phyloP scores from a whole-genome alignment of 2,113 vertebrate species.

The Alexandromys fortis region DNA sequence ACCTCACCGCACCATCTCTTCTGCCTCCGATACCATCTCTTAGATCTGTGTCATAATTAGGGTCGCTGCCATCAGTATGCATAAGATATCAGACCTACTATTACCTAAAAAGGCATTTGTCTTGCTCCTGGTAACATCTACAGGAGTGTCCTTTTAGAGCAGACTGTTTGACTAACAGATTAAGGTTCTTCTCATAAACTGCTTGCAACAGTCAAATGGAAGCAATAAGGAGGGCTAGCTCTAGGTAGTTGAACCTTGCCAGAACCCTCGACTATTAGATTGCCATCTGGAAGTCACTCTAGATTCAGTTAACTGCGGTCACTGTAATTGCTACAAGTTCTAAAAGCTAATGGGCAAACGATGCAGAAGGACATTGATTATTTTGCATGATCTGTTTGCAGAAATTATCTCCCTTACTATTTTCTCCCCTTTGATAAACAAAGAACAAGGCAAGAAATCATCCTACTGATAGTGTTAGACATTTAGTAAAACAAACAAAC shows the following conservation, averaged over 20 bases:
- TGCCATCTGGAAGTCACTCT: not conserved
- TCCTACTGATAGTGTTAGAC: not conserved
- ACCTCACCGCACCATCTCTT: not conserved
- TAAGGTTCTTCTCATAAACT: not conserved
- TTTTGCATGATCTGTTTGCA: not conserved
- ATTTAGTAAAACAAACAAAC: constrained; percentile 6
- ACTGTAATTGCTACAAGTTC: not conserved
- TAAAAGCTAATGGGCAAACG: not conserved
- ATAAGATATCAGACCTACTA: not conserved
- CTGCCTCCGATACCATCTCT: not conserved
- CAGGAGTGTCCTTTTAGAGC: not conserved
- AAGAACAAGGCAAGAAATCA: not conserved
- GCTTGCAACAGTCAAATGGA: not conserved
- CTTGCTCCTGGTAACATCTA: not conserved
- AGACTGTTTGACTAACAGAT: not conserved
- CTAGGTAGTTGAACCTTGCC: not conserved
- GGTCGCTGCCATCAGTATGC: not conserved
- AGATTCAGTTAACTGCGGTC: not conserved
- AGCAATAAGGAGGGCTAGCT: not conserved
- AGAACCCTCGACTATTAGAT: constrained; percentile 14
- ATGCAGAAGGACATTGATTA: not conserved
- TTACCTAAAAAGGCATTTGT: not conserved
- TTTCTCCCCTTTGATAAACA: not conserved
- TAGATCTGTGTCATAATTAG: not conserved
- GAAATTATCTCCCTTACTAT: constrained; percentile 20